Evolutionary conservation across 2,797 vertebrate genomes (phyloP).

Genomic region (Neomorphus geoffroyi): DNA sequence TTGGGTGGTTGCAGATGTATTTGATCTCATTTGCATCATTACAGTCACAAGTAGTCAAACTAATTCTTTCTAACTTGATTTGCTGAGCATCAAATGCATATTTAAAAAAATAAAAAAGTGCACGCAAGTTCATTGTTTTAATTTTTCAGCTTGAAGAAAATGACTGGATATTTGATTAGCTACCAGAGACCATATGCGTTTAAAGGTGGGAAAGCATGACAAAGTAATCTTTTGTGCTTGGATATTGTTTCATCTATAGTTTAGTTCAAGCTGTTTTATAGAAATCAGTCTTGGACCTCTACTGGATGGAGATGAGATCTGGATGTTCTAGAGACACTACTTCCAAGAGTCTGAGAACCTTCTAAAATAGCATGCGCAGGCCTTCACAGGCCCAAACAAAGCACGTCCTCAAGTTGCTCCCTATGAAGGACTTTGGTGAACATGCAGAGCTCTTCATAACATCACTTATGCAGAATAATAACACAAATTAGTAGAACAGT

Average conservation of each 20-base stretch:
- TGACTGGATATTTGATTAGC: background rate
- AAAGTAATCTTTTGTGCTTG: background rate
- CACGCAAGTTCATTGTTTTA: background rate
- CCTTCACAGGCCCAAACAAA: background rate
- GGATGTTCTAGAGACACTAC: background rate
- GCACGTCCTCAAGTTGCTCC: background rate
- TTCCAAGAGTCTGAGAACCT: background rate
- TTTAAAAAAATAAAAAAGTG: background rate
- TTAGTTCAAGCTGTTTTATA: background rate
- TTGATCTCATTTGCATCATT: background rate
- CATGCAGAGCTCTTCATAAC: background rate
- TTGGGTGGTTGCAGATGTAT: background rate
- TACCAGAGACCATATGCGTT: background rate
- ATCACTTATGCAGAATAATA: background rate
- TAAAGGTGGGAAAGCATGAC: background rate
- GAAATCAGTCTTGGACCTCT: background rate
- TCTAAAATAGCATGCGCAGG: background rate
- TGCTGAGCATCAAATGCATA: background rate
- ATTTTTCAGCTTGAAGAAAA: background rate
- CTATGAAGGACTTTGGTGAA: background rate
- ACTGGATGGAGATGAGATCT: background rate
- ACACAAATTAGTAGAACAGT: background rate
- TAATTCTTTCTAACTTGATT: background rate
- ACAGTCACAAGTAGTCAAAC: background rate
- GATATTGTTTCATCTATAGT: accelerated